A percentile compares a stretch with the other conserved stretches of the same genome.
phyloP scores from a whole-genome alignment of 2,113 vertebrate species.

The Elephantulus edwardii region DNA sequence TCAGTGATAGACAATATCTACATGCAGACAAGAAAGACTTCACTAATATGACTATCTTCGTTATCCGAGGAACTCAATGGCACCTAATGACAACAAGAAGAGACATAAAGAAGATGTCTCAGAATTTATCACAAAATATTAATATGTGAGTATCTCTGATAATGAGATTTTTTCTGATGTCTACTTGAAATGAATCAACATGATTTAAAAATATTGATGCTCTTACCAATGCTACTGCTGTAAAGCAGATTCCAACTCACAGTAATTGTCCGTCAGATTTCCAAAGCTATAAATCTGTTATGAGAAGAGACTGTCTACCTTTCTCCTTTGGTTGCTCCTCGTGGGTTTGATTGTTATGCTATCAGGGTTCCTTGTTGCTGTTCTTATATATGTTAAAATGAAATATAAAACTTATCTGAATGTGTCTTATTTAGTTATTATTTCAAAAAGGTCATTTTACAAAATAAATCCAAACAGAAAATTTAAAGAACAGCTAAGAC shows the following conservation, averaged over 20 bases:
- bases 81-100: too few relatives aligned
- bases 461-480: conserved; percentile 17
- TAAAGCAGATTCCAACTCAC: too few relatives aligned
- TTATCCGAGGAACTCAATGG: too few relatives aligned
- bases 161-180: conserved; percentile 24
- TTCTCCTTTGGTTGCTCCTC: too few relatives aligned
- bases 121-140: not conserved
- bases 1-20: too few relatives aligned
- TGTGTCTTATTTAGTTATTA: not conserved
- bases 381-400: not conserved
- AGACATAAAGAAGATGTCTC: not conserved
- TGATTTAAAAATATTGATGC: conserved; percentile 15
- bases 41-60: too few relatives aligned
- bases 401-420: conserved; percentile 35
- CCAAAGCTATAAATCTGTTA: too few relatives aligned
- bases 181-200: conserved; percentile 37
- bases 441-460: conserved; percentile 38
- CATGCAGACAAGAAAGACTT: too few relatives aligned
- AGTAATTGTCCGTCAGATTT: too few relatives aligned
- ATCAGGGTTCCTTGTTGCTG: too few relatives aligned
- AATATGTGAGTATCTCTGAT: not conserved
- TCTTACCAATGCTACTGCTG: not conserved
- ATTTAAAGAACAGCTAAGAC: not conserved
- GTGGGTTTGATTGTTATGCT: too few relatives aligned
- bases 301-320: too few relatives aligned